Evolutionary conservation across 1,140 invertebrate species (phyloP).

Genomic region (Brachionus angularis): DNA sequence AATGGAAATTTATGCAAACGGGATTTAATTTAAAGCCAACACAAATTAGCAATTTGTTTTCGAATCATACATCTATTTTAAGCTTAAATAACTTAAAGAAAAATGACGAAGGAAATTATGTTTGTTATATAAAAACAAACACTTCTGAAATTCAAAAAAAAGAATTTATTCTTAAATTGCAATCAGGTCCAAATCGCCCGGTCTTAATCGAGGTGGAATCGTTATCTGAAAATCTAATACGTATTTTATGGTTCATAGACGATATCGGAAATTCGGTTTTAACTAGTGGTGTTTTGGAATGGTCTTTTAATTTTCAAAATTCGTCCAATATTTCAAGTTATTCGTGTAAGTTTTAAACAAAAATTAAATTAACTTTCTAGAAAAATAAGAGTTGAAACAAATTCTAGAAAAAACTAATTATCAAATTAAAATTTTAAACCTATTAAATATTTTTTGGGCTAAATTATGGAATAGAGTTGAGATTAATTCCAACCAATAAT

Average conservation of each 20-base stretch:
- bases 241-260: constrained; percentile 8
- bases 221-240: neutral
- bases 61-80: constrained; percentile 10
- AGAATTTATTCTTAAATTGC: neutral
- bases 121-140: neutral
- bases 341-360: neutral
- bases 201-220: neutral
- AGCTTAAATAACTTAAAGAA: neutral
- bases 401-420: too few relatives aligned
- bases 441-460: too few relatives aligned
- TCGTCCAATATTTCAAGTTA: neutral
- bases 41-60: neutral
- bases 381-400: too few relatives aligned
- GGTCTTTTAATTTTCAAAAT: neutral
- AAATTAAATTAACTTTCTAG: too few relatives aligned
- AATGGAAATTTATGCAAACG: constrained; percentile 39
- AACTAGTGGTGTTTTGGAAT: neutral
- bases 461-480: too few relatives aligned
- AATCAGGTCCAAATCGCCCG: neutral
- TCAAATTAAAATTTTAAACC: too few relatives aligned
- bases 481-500: too few relatives aligned
- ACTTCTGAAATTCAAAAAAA: neutral
- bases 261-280: neutral
- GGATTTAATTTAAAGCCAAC: neutral
- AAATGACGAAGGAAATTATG: constrained; percentile 21